These are phyloP conservation scores for Prosopocoilus inquinatus DNA, from an alignment of 2,888 invertebrate genomes.

Conservation along the genomic window DNA sequence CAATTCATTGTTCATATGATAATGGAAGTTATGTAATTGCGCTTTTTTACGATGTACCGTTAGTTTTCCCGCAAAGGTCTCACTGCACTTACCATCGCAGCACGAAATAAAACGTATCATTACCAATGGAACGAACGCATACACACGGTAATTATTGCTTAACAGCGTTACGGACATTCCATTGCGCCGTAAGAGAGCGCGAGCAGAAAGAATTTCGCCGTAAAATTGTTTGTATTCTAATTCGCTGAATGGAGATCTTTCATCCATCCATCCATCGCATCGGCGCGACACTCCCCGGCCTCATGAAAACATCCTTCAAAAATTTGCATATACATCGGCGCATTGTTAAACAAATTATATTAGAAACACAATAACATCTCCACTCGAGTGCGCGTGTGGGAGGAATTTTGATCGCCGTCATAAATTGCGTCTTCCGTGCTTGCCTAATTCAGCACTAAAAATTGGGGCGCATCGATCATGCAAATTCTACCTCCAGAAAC, in stretches of 20 bases:
- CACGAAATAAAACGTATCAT: conserved; percentile 4
- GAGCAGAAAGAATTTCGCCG: neutral
- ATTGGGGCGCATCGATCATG: too few species aligned
- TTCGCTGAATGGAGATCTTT: conserved; percentile 1
- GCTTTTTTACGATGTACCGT: neutral
- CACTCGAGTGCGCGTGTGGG: neutral
- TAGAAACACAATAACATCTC: conserved; percentile 1
- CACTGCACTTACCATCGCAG: neutral
- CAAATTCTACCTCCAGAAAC: too few species aligned
- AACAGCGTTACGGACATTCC: neutral
- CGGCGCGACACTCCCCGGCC: neutral
- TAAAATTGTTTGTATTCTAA: conserved; percentile 1
- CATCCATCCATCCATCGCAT: neutral
- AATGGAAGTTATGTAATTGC: conserved; percentile 33
- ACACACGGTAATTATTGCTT: neutral
- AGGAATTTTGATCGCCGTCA: neutral
- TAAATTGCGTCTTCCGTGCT: neutral
- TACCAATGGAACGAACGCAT: neutral
- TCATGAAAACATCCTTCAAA: neutral
- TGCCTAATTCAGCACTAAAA: too few species aligned
- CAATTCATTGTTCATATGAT: conserved; percentile 51
- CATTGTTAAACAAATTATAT: conserved; percentile 4
- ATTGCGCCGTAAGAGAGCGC: neutral
- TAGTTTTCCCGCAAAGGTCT: conserved; percentile 3
- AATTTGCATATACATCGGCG: conserved; percentile 4